A percentile compares a stretch with the other conserved stretches of the same genome.
Conservation (phyloP, 2,797 vertebrate genomes). For the Erithacus rubecula region DNA sequence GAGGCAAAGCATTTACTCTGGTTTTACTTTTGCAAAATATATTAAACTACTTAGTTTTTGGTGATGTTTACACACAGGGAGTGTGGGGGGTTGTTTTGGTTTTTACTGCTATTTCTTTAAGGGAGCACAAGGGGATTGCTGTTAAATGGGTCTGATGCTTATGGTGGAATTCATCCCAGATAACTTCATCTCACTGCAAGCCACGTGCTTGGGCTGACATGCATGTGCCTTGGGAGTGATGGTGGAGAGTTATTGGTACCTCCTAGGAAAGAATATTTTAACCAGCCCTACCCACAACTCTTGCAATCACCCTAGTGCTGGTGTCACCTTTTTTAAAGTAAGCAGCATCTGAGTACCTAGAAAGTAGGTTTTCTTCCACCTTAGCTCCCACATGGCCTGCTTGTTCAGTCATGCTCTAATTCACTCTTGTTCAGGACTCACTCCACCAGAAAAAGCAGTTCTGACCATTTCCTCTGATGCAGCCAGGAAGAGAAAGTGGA, state of each 20-base stretch:
- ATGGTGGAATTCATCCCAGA: conserved; percentile 6
- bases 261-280: background rate
- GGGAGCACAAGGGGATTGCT: background rate
- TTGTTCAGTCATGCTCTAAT: conserved; percentile 62
- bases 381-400: background rate
- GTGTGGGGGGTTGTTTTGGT: background rate
- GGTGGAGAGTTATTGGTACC: background rate
- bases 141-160: background rate
- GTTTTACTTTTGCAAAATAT: conserved; percentile 41
- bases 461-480: background rate
- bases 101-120: conserved; percentile 12
- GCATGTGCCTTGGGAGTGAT: background rate
- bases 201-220: background rate
- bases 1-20: conserved; percentile 43
- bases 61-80: conserved; percentile 29
- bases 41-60: conserved; percentile 24
- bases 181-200: background rate
- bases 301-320: background rate
- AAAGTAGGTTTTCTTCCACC: conserved; percentile 52
- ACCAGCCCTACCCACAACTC: background rate
- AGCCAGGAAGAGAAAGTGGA: background rate
- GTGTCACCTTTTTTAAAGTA: conserved; percentile 6
- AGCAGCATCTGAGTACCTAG: conserved; percentile 14
- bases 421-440: background rate
- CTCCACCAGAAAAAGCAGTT: background rate